Conservation (phyloP, 2,888 invertebrate genomes). For the Prionchulus punctatus region DNA sequence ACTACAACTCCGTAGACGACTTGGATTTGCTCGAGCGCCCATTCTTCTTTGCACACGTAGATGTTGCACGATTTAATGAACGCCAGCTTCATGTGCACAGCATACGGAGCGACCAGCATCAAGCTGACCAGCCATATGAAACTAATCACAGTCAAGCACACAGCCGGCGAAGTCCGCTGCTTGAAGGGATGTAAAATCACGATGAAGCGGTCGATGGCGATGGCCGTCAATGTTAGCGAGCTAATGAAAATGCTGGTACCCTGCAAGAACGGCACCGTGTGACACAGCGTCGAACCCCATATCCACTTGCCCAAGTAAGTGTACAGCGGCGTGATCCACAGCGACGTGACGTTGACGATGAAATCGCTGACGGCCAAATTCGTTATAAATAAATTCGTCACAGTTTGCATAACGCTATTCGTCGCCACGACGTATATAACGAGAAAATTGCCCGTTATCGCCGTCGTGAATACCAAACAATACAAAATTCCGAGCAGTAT, state of each 20-base stretch:
- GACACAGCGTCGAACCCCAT: conserved; percentile 75
- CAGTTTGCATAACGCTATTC: conserved; percentile 89
- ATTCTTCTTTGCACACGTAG: conserved; percentile 46
- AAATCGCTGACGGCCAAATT: conserved; percentile 90
- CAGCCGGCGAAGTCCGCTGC: conserved; percentile 71
- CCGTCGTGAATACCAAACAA: conserved; percentile 63
- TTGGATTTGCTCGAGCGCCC: conserved; percentile 67
- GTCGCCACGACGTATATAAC: conserved; percentile 83
- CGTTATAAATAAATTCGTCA: conserved; percentile 90
- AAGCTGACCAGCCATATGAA: conserved; percentile 79
- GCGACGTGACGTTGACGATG: conserved; percentile 72
- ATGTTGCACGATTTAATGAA: conserved; percentile 39
- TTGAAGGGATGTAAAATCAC: conserved; percentile 89
- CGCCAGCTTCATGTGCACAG: conserved; percentile 49
- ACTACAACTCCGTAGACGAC: conserved; percentile 66
- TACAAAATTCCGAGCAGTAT: conserved; percentile 44
- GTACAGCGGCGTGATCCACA: conserved; percentile 89
- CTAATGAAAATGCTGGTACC: conserved; percentile 94
- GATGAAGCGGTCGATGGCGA: conserved; percentile 89
- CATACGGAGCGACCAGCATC: conserved; percentile 74
- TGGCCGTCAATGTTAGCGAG: conserved; percentile 84
- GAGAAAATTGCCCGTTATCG: conserved; percentile 69
- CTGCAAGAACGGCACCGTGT: conserved; percentile 62
- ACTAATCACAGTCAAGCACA: conserved; percentile 65
- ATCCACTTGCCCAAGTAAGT: conserved; percentile 78